Conservation (phyloP, 1,140 invertebrate species). For the Ctenoplectra terminalis region DNA sequence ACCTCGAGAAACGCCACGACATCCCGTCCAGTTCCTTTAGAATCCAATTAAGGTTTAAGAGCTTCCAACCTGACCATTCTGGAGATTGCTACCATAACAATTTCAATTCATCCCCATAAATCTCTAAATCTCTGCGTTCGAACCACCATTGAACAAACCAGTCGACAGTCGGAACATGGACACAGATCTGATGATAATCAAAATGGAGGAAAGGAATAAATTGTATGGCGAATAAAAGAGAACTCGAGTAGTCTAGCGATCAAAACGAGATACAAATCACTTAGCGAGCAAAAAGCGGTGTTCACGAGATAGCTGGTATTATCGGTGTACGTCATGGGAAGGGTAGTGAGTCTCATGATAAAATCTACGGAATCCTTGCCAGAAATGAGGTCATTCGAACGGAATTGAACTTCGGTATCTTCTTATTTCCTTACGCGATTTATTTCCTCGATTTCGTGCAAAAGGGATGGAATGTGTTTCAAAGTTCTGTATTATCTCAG, state of each 20-base stretch:
- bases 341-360: neutral
- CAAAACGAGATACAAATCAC: neutral
- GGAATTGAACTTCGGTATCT: conserved; percentile 39
- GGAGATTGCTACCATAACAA: conserved; percentile 47
- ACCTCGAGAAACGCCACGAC: conserved; percentile 25
- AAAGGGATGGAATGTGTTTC: neutral
- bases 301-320: conserved; percentile 22
- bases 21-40: conserved; percentile 13
- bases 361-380: conserved; percentile 38
- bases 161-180: neutral
- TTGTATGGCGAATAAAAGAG: neutral
- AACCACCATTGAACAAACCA: neutral
- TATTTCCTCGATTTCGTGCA: conserved; percentile 15
- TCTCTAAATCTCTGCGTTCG: conserved; percentile 26
- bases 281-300: neutral
- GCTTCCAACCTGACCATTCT: conserved; percentile 46
- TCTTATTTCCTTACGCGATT: conserved; percentile 40
- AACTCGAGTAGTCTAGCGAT: neutral
- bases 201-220: neutral
- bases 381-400: conserved; percentile 40
- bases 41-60: conserved; percentile 62
- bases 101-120: conserved; percentile 34
- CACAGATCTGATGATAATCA: neutral
- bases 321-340: conserved; percentile 12
- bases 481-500: neutral